Conservation (phyloP, 2,888 invertebrate species). For the Gerris lacustris region DNA sequence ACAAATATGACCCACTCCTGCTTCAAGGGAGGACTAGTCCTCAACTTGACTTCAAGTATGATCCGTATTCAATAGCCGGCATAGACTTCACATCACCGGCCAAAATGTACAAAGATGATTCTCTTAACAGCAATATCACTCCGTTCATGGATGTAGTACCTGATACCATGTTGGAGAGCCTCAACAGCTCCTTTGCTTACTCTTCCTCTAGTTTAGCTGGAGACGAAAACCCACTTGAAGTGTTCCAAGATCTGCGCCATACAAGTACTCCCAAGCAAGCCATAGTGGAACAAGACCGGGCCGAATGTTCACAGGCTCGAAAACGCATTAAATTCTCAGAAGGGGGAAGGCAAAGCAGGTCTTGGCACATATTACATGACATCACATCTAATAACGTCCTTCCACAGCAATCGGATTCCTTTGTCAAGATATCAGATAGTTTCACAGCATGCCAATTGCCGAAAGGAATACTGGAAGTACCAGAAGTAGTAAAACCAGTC, state of each 20-base stretch:
- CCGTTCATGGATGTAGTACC: not conserved
- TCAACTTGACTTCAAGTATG: not conserved
- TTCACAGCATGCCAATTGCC: not conserved
- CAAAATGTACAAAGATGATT: conserved; percentile 2
- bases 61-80: not conserved
- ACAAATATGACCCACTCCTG: not conserved
- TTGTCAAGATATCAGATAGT: not conserved
- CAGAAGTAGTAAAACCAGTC: not conserved
- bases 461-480: no score
- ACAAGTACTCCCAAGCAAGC: conserved; percentile 2
- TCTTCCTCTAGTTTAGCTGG: not conserved
- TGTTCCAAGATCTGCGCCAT: conserved; percentile 6
- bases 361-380: not conserved
- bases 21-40: not conserved
- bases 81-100: conserved; percentile 3
- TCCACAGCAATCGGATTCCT: not conserved
- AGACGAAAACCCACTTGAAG: not conserved
- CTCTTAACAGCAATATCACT: not conserved
- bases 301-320: not conserved
- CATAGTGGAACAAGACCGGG: not conserved
- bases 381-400: not conserved
- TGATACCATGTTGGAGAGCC: not conserved
- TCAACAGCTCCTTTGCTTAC: not conserved
- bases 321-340: not conserved
- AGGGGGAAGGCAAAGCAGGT: not conserved